phyloP scores from a whole-genome alignment of 2,797 vertebrate genomes.

The Channa striata region DNA sequence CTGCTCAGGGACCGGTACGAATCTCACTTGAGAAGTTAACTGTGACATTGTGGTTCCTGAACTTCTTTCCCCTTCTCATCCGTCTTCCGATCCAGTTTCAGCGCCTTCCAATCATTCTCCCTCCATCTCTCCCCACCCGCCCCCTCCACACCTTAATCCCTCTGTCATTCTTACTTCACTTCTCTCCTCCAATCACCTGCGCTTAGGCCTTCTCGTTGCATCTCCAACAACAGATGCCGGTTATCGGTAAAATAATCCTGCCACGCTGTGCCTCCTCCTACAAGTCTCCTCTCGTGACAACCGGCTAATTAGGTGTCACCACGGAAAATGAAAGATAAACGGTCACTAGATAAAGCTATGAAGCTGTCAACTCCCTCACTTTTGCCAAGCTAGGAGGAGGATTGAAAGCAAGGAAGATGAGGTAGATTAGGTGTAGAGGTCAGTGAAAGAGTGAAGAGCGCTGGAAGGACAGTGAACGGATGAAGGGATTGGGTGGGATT shows the following conservation, averaged over 20 bases:
- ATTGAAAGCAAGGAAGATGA: slow-evolving; percentile 51
- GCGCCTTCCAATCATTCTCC: slow-evolving; percentile 41
- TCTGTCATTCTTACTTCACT: slow-evolving; percentile 57
- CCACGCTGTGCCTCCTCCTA: slow-evolving; percentile 21
- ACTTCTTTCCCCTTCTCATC: slow-evolving; percentile 52
- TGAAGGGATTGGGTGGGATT: slow-evolving; percentile 53
- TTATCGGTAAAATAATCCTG: slow-evolving; percentile 64
- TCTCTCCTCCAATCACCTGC: slow-evolving; percentile 27
- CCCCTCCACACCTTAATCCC: slow-evolving; percentile 57
- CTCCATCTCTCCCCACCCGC: slow-evolving; percentile 23
- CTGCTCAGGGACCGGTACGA: slow-evolving; percentile 32
- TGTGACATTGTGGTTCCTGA: slow-evolving; percentile 58
- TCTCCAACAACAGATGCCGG: slow-evolving; percentile 47
- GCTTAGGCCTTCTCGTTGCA: slow-evolving; percentile 36
- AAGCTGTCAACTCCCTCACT: slow-evolving; percentile 64
- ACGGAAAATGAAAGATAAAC: slow-evolving; percentile 63
- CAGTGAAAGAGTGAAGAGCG: slow-evolving; percentile 44
- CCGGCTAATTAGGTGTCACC: slow-evolving; percentile 77
- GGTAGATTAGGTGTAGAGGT: slow-evolving; percentile 60
- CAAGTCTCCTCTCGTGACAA: slow-evolving; percentile 71
- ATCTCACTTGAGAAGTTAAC: slow-evolving; percentile 64
- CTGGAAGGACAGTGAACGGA: slow-evolving; percentile 46
- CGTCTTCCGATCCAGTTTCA: slow-evolving; percentile 47
- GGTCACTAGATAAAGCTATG: slow-evolving; percentile 61
- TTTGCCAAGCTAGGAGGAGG: slow-evolving; percentile 44